These are phyloP conservation scores for Drosophila cognata DNA, from an alignment of 2,888 invertebrate species.

Conservation along the genomic window DNA sequence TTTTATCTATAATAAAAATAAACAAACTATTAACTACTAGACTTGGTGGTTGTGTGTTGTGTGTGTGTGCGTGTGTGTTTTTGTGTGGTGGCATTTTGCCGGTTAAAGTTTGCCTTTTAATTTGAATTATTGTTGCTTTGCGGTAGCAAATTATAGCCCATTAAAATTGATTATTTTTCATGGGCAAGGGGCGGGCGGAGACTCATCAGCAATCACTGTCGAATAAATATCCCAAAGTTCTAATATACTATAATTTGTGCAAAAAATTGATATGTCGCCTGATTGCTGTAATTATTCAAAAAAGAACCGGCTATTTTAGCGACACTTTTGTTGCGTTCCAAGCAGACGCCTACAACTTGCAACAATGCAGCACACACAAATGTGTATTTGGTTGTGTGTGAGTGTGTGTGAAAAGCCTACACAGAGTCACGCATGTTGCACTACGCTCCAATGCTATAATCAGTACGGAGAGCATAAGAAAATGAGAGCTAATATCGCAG, in stretches of 20 bases:
- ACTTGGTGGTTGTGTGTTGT: conserved; percentile 4
- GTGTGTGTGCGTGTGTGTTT: conserved; percentile 21
- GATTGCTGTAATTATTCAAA: conserved; percentile 33
- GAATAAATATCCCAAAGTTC: conserved; percentile 7
- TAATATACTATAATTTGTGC: conserved; percentile 26
- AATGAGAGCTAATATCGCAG: conserved; percentile 30
- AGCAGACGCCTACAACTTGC: conserved; percentile 31
- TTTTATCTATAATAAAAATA: conserved; percentile 53
- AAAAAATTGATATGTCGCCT: conserved; percentile 39
- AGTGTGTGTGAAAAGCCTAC: conserved; percentile 21
- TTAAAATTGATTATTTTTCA: conserved; percentile 75
- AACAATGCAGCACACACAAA: conserved; percentile 31
- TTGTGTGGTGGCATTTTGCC: conserved; percentile 56
- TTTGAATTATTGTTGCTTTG: conserved; percentile 68
- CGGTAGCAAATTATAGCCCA: conserved; percentile 71
- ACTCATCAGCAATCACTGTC: conserved; percentile 28
- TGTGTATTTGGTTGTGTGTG: background rate
- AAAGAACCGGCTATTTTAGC: conserved; percentile 15
- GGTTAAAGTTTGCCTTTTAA: conserved; percentile 63
- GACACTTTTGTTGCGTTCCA: conserved; percentile 51
- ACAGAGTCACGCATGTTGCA: conserved; percentile 47
- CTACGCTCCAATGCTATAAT: conserved; percentile 34
- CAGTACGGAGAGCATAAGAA: conserved; percentile 15
- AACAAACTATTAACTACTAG: conserved; percentile 41
- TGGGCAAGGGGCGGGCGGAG: conserved; percentile 15